Percentiles rank a stretch among this genome's conserved stretches.
phyloP scores from a whole-genome alignment of 2,888 invertebrate species.

The Drosophila trichaetosa region DNA sequence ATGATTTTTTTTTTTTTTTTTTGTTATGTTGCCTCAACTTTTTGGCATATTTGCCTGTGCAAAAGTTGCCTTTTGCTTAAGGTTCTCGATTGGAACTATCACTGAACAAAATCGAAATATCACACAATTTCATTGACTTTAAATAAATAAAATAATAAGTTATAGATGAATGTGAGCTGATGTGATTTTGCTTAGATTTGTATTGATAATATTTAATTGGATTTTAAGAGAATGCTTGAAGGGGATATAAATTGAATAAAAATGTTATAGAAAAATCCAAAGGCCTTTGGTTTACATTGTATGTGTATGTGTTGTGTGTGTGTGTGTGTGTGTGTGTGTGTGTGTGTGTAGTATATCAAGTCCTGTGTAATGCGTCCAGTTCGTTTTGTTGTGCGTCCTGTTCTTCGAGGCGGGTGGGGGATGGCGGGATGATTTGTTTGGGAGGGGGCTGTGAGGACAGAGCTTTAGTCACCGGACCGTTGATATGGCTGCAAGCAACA shows the following conservation, averaged over 20 bases:
- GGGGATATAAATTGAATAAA: constrained; percentile 64
- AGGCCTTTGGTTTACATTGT: constrained; percentile 76
- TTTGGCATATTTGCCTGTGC: constrained; percentile 48
- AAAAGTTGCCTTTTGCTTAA: constrained; percentile 37
- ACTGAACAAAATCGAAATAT: constrained; percentile 55
- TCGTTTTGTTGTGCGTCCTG: constrained; percentile 55
- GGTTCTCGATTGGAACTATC: constrained; percentile 57
- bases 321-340: constrained; percentile 26
- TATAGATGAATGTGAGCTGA: constrained; percentile 37
- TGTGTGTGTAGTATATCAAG: constrained; percentile 31
- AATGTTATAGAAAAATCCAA: constrained; percentile 40
- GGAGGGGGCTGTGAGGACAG: constrained; percentile 56
- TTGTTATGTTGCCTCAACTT: constrained; percentile 24
- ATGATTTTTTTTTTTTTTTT: background rate
- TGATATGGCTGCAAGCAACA: constrained; percentile 84
- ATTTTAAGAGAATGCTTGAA: constrained; percentile 37
- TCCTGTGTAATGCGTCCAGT: constrained; percentile 47
- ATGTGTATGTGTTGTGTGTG: constrained; percentile 14
- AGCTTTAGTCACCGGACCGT: constrained; percentile 85
- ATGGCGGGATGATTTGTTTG: constrained; percentile 53
- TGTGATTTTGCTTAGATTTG: background rate
- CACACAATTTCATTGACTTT: constrained; percentile 58
- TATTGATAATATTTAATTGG: constrained; percentile 8
- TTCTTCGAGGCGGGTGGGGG: constrained; percentile 46
- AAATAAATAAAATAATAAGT: constrained; percentile 49